Percentiles rank a stretch among this genome's conserved stretches.
Evolutionary conservation across 1,140 invertebrate species (phyloP).

Genomic region (Battus philenor): DNA sequence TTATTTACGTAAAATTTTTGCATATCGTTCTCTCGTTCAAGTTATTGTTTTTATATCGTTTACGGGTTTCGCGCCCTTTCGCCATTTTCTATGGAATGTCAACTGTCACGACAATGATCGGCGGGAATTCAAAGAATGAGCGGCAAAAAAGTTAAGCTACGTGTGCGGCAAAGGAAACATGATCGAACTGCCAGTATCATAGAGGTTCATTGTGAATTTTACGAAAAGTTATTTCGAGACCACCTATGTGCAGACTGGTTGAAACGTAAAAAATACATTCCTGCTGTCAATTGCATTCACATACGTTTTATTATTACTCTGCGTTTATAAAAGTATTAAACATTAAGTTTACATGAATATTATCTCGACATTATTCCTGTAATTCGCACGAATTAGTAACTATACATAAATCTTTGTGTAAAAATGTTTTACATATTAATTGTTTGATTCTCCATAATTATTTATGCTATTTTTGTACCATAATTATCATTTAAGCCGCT

Average conservation of each 20-base stretch:
- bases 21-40: constrained; percentile 38
- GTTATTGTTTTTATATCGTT: constrained; percentile 49
- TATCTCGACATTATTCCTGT: too few species aligned
- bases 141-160: constrained; percentile 13
- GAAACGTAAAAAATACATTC: neutral
- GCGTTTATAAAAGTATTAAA: too few species aligned
- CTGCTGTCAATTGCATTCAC: too few species aligned
- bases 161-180: constrained; percentile 29
- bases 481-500: too few species aligned
- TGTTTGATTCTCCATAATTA: too few species aligned
- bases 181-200: constrained; percentile 15
- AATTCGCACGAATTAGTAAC: too few species aligned
- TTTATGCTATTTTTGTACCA: too few species aligned
- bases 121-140: constrained; percentile 23
- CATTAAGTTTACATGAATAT: too few species aligned
- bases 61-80: constrained; percentile 36
- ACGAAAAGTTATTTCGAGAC: constrained; percentile 1
- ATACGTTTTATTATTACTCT: too few species aligned
- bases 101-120: constrained; percentile 38
- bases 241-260: neutral
- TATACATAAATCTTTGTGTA: too few species aligned
- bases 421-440: too few species aligned
- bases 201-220: constrained; percentile 10
- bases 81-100: constrained; percentile 40
- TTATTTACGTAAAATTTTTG: constrained; percentile 70